A percentile compares a stretch with the other conserved stretches of the same genome.
Evolutionary conservation across 2,113 vertebrate species (phyloP).

Genomic region (human (Homo sapiens)): GRCh38 chr2:205294001-205294500

Average conservation of each 20-base stretch:
- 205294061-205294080: neutral
- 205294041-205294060: neutral
- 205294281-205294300: neutral
- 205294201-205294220: neutral
- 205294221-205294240: neutral
- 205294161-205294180: neutral
- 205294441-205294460: neutral
- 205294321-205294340: constrained; percentile 8
- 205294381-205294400: neutral
- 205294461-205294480: neutral
- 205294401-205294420: constrained; percentile 13
- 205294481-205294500: constrained; percentile 14
- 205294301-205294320: neutral
- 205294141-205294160: neutral
- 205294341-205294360: neutral
- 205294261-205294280: neutral
- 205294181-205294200: neutral
- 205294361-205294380: constrained; percentile 11
- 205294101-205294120: neutral
- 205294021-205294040: neutral
- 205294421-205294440: neutral
- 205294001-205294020: constrained; percentile 7
- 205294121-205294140: neutral
- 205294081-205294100: neutral
- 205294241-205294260: neutral